A percentile compares a stretch with the other conserved stretches of the same genome.
Conservation (phyloP, 37 sponge, comb jelly and placozoan genomes). For the Theonella swinhoei region DNA sequence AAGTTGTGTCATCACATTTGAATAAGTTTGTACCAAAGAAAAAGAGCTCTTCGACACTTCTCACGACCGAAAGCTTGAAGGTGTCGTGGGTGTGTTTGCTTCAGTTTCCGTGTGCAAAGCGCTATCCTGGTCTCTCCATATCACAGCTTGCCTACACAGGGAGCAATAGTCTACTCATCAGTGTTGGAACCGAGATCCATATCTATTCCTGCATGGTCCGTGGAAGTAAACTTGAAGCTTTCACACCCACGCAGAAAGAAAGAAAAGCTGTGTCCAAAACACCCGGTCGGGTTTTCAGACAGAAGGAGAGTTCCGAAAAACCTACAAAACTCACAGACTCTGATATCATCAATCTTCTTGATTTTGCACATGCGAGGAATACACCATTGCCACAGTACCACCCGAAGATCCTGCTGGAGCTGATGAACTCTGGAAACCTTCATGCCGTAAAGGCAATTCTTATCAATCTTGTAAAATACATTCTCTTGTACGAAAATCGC, state of each 20-base stretch:
- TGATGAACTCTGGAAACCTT: slow-evolving; percentile 85
- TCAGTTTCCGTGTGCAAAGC: slow-evolving; percentile 43
- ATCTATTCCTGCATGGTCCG: slow-evolving; percentile 62
- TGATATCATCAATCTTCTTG: slow-evolving; percentile 47
- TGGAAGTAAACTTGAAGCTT: neutral
- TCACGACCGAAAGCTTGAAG: neutral
- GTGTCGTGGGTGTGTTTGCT: slow-evolving; percentile 50
- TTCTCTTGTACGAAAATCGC: slow-evolving; percentile 42
- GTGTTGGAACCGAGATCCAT: slow-evolving; percentile 50
- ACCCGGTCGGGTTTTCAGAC: neutral
- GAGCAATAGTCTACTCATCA: slow-evolving; percentile 62
- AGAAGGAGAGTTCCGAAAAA: neutral
- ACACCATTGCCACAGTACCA: slow-evolving; percentile 90
- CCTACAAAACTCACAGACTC: neutral
- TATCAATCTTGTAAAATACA: slow-evolving; percentile 66
- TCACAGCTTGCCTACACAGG: slow-evolving; percentile 57
- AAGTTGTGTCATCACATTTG: neutral
- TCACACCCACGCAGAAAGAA: neutral
- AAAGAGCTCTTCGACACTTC: neutral
- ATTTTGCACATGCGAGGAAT: slow-evolving; percentile 62
- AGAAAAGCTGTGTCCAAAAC: neutral
- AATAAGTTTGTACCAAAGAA: neutral
- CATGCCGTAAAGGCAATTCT: slow-evolving; percentile 76
- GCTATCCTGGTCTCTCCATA: slow-evolving; percentile 25
- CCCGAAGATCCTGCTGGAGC: slow-evolving; percentile 81